Evolutionary conservation across 2,888 invertebrate species (phyloP).

Genomic region (Caenorhabditis sp.): DNA sequence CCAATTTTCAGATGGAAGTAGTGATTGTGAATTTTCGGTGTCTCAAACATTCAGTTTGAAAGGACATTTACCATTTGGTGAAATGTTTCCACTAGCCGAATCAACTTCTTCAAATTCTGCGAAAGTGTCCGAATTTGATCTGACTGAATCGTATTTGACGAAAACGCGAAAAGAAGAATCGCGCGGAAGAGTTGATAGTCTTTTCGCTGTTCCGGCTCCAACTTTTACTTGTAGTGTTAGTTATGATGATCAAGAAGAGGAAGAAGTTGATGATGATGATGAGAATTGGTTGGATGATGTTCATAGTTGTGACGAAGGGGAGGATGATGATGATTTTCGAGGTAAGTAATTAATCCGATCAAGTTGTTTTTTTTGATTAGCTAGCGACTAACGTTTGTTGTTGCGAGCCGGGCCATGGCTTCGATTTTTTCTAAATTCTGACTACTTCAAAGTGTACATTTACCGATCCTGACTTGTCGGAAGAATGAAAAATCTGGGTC

Average conservation of each 20-base stretch:
- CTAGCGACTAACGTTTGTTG: no score
- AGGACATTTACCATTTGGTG: slow-evolving; percentile 35
- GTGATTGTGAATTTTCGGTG: slow-evolving; percentile 49
- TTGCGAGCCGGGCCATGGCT: no score
- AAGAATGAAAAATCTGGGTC: no score
- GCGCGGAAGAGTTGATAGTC: slow-evolving; percentile 55
- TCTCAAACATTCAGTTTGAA: slow-evolving; percentile 53
- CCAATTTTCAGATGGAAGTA: slow-evolving; percentile 5
- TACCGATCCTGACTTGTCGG: no score
- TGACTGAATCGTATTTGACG: slow-evolving; percentile 48
- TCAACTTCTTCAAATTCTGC: slow-evolving; percentile 39
- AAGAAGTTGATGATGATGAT: slow-evolving; percentile 21
- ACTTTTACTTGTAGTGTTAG: slow-evolving; percentile 67
- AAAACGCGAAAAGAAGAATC: slow-evolving; percentile 41
- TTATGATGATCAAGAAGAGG: slow-evolving; percentile 59
- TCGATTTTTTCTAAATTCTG: no score
- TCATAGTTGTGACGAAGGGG: slow-evolving; percentile 50
- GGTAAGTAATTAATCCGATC: not conserved
- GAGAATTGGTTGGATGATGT: slow-evolving; percentile 49
- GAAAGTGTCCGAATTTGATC: slow-evolving; percentile 52
- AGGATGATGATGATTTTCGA: slow-evolving; percentile 37
- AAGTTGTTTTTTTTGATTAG: no score
- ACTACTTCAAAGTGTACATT: no score
- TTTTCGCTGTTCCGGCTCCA: slow-evolving; percentile 58
- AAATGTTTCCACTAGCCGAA: slow-evolving; percentile 43